These are phyloP conservation scores for Vireo altiloquus DNA, from an alignment of 2,113 vertebrate genomes.

Conservation along the genomic window DNA sequence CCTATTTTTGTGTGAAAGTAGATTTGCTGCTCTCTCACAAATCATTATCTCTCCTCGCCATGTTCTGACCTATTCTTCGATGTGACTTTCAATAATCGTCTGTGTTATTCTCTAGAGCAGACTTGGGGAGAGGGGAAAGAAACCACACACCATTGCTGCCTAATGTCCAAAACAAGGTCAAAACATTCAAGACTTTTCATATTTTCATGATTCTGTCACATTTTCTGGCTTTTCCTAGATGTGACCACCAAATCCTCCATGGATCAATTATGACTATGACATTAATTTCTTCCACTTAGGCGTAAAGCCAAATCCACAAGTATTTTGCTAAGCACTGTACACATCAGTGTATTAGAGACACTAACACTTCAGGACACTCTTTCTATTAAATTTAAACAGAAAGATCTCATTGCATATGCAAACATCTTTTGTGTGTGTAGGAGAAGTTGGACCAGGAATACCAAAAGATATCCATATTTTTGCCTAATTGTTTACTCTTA, in stretches of 20 bases:
- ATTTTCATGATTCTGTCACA: neutral
- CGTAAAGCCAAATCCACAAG: neutral
- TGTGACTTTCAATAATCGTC: neutral
- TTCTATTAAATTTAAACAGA: neutral
- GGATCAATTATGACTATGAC: neutral
- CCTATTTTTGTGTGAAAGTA: neutral
- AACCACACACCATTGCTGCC: neutral
- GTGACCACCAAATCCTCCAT: neutral
- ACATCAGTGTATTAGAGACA: neutral
- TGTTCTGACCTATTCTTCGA: neutral
- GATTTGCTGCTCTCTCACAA: neutral
- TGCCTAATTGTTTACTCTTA: neutral
- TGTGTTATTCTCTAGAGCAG: neutral
- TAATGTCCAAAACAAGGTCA: neutral
- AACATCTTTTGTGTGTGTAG: neutral
- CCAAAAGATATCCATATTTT: neutral
- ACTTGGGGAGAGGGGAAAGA: neutral
- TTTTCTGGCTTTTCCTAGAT: neutral
- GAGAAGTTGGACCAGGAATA: neutral
- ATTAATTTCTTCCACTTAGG: neutral
- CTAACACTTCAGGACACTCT: neutral
- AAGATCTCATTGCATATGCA: neutral
- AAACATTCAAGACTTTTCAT: neutral
- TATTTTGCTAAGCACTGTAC: neutral
- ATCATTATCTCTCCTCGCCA: neutral